Percentiles rank a stretch among this genome's conserved stretches.
Conservation (phyloP, 2,888 invertebrate species). For the Andricus quercusramuli region DNA sequence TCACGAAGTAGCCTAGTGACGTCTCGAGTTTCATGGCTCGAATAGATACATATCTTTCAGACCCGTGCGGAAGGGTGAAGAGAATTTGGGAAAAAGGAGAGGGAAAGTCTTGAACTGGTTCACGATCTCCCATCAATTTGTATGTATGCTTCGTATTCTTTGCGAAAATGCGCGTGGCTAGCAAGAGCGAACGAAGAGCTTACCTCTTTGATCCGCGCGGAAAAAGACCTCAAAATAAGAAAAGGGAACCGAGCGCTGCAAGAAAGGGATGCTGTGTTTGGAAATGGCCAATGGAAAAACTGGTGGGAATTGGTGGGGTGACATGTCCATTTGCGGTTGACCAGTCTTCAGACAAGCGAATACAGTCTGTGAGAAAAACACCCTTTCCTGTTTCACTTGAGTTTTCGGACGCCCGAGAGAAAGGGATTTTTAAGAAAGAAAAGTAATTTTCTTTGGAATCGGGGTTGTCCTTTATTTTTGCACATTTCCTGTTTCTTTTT, state of each 20-base stretch:
- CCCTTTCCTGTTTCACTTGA: constrained; percentile 37
- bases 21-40: constrained; percentile 41
- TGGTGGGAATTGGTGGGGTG: constrained; percentile 75
- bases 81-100: constrained; percentile 9
- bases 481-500: constrained; percentile 50
- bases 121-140: constrained; percentile 9
- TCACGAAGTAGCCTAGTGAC: constrained; percentile 42
- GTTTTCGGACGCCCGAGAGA: constrained; percentile 3
- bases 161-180: constrained; percentile 65
- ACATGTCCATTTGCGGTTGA: constrained; percentile 78
- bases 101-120: constrained; percentile 16
- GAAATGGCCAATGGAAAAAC: constrained; percentile 60
- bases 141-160: constrained; percentile 23
- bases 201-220: constrained; percentile 70
- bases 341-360: constrained; percentile 67
- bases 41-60: constrained; percentile 41
- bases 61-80: constrained; percentile 53
- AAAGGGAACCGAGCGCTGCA: constrained; percentile 63
- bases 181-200: constrained; percentile 65
- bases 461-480: constrained; percentile 41
- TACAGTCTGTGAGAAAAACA: constrained; percentile 49
- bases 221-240: constrained; percentile 66
- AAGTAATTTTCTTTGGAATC: constrained; percentile 14
- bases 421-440: background rate
- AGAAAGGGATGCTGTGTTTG: constrained; percentile 60